Evolutionary conservation across 2,888 invertebrate species (phyloP), one percentile per base, ranked within the genome.

Genomic region (Andrena haemorrhoa): DNA sequence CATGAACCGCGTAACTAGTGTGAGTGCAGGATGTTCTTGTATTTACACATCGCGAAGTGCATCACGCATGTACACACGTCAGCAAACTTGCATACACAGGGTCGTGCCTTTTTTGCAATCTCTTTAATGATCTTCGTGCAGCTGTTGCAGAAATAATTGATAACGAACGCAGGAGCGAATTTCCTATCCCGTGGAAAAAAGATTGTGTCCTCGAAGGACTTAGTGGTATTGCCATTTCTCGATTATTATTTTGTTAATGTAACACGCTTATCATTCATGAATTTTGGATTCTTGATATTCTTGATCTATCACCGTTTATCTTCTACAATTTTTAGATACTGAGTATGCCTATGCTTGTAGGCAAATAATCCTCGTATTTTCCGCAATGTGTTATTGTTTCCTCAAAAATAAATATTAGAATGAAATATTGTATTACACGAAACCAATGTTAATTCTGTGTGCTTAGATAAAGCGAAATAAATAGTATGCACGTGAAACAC

Each of bases 41-140:
- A 73, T 76, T 81, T 77, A 60, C 72, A 77, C 60, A 75, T 65
- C 66, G 69, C 20, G 58, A 31, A 61, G 61, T 76, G 71, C 66
- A 51, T 51, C 76, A 41, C 47, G 80, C 70, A 58, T 70, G 53
- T 51, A 73, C 58, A 33, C 71, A 65, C 78, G 68, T 74, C 58
- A 60, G 64, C 72, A 79, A 76, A 77, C 79, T 64, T 74, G 69
- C 69, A 74, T 77, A 76, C 82, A 75, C 70, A 63, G 77, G 68
- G 76, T 79, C 66, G 70, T 58, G 35, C 69, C 66, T 51, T 84
- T 88, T 69, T 84, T 77, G 70, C 80, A 84, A 81, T 82, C 66
- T 65, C 64, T 68, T 80, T 88, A 82, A 82, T 58, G 80, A 84
- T 82, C 75, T 47, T 69, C 75, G 75, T 66, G 63, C 79, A 87